Percentiles rank a stretch among this genome's conserved stretches.
These are phyloP conservation scores for Rhaphigaster nebulosa DNA, from an alignment of 2,888 invertebrate species.

Conservation along the genomic window DNA sequence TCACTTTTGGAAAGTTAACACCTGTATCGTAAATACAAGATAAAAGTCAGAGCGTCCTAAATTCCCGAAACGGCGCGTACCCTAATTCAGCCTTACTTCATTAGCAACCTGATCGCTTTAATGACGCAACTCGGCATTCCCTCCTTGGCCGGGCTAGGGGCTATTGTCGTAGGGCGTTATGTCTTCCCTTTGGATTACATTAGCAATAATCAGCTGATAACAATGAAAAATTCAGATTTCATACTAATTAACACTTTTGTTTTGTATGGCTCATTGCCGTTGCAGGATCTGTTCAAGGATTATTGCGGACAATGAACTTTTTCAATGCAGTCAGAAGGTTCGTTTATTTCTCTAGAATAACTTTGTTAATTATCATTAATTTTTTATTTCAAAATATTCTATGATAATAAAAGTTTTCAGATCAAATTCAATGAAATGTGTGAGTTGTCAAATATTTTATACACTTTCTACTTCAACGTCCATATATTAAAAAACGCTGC, in stretches of 20 bases:
- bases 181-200: background rate
- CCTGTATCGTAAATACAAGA: conserved; percentile 22
- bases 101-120: background rate
- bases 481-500: too few relatives aligned
- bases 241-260: conserved; percentile 1
- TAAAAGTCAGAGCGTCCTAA: conserved; percentile 46
- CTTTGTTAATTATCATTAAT: background rate
- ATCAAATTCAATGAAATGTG: too few relatives aligned
- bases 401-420: too few relatives aligned
- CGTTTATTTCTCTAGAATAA: background rate
- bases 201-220: background rate
- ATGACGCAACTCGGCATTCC: background rate
- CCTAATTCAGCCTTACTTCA: conserved; percentile 17
- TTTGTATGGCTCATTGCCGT: background rate
- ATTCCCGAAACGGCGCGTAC: conserved; percentile 21
- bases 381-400: too few relatives aligned
- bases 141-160: background rate
- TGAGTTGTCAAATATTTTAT: too few relatives aligned
- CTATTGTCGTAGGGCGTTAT: background rate
- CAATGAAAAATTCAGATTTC: conserved; percentile 2
- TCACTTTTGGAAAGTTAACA: conserved; percentile 19
- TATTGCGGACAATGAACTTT: background rate
- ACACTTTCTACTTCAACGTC: too few relatives aligned
- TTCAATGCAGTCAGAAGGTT: background rate
- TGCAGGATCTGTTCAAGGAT: background rate